Evolutionary conservation across 2,797 vertebrate species (phyloP), one percentile per base, ranked within the genome.

Genomic region (Chanos chanos): DNA sequence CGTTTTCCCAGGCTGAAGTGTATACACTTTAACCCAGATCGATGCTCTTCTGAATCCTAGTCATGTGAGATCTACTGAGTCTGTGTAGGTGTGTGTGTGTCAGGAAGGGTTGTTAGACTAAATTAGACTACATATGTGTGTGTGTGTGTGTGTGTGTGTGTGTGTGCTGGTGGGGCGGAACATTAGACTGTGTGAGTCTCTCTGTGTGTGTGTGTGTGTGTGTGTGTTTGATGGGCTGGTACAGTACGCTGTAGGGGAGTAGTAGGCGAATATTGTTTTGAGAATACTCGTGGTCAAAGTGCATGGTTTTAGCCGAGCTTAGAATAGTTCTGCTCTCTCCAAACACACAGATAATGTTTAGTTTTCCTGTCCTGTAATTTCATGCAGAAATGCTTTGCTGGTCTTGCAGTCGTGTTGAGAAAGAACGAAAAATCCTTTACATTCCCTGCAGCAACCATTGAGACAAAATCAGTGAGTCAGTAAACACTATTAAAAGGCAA

Each of bases 11-110:
- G 61, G 72, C 59, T 70, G 61, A 66, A 68, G 56, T 64, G 31
- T 41, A 41, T 55, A 61, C 53, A 73, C 40, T 63, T 62, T 73
- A 37, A 76, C 74, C 69, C 39, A 37, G 70, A 77, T 83, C 75
- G 70, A 75, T 78, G 61, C 71, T 55, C 54, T 59, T 61, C 52
- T 59, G 62, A 76, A 75, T 66, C 54, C 56, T 47, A 56, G 16
- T 68, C 50, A 43, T 2, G 49, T 30, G 25, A 16, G 65, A 62
- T 71, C 30, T 8, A 53, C 48, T 63, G 28, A 37, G 24, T 44
- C 16, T 27, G 39, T 68, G 27, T 37, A 3, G 31, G 47, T 50
- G 28, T 57, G 15, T 41, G n/a, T 6, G 0, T 50, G 44, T 56
- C 18, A 44, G 47, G 12, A 5, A 8, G 19, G 2, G 24, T 16